These are phyloP conservation scores for Hypsopygia costalis DNA, from an alignment of 2,888 invertebrate genomes.

Conservation along the genomic window DNA sequence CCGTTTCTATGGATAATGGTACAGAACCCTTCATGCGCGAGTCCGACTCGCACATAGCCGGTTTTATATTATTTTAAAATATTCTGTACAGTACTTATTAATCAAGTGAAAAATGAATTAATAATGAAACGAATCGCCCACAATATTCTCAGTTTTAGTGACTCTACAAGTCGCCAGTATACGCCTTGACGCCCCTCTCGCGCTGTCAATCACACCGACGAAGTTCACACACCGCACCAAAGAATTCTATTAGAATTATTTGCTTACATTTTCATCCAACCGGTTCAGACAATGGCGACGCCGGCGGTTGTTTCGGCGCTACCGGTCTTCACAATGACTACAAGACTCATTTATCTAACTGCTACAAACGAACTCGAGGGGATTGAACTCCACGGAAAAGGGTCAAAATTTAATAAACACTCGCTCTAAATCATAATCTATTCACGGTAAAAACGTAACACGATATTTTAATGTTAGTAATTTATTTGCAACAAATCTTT, in stretches of 20 bases:
- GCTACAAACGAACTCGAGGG: slow-evolving; percentile 26
- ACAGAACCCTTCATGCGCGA: too few relatives aligned
- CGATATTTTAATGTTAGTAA: slow-evolving; percentile 40
- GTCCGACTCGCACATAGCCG: too few relatives aligned
- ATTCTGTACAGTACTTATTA: too few relatives aligned
- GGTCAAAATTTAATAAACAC: slow-evolving; percentile 10
- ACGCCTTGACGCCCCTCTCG: neutral
- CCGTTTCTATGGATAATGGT: too few relatives aligned
- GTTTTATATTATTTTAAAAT: too few relatives aligned
- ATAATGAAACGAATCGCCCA: too few relatives aligned
- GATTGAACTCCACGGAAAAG: slow-evolving; percentile 30
- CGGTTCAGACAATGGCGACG: slow-evolving; percentile 26
- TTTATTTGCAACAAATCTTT: slow-evolving; percentile 57
- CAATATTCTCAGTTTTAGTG: too few relatives aligned
- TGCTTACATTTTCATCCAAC: slow-evolving; percentile 18
- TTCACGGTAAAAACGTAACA: slow-evolving; percentile 26
- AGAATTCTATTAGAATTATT: slow-evolving; percentile 3
- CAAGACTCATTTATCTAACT: slow-evolving; percentile 47
- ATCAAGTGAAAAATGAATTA: too few relatives aligned
- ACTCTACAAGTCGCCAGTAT: too few relatives aligned
- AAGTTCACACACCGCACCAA: slow-evolving; percentile 3
- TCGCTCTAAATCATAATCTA: slow-evolving; percentile 4
- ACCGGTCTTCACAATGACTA: slow-evolving; percentile 30
- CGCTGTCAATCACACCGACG: slow-evolving; percentile 1
- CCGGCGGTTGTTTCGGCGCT: slow-evolving; percentile 20